These are phyloP conservation scores for Araneus ventricosus DNA, from an alignment of 1,140 invertebrate genomes.

Conservation along the genomic window DNA sequence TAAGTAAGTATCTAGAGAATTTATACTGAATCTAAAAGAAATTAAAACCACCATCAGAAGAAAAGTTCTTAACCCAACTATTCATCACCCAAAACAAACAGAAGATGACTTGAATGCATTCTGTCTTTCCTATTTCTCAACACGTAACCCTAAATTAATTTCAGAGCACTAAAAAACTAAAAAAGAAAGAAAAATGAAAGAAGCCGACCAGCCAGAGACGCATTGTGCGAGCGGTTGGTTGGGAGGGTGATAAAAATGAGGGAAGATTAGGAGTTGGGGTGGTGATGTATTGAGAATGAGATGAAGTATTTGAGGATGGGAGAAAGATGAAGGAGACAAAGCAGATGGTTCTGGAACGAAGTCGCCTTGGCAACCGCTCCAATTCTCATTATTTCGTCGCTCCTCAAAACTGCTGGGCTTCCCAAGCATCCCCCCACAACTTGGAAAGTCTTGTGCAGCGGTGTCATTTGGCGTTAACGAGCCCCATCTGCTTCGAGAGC, in stretches of 20 bases:
- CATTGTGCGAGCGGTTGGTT: not conserved
- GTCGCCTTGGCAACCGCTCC: conserved; percentile 60
- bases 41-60: not conserved
- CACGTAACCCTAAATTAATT: not conserved
- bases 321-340: not conserved
- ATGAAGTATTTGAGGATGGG: conserved; percentile 28
- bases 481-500: not conserved
- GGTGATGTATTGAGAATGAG: not conserved
- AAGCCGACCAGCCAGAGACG: not conserved
- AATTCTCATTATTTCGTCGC: conserved; percentile 58
- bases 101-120: not conserved
- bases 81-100: not conserved
- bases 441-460: not conserved
- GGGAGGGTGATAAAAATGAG: conserved; percentile 33
- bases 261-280: conserved; percentile 2
- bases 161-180: not conserved
- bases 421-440: not conserved
- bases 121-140: not conserved
- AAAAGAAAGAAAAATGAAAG: not conserved
- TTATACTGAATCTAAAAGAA: not conserved
- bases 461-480: conserved; percentile 58
- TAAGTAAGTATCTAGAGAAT: too few species aligned
- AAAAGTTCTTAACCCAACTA: not conserved
- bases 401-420: conserved; percentile 24
- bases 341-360: conserved; percentile 7